These are phyloP conservation scores for Drosophila tsacasi DNA, from an alignment of 1,140 invertebrate genomes.

Conservation along the genomic window DNA sequence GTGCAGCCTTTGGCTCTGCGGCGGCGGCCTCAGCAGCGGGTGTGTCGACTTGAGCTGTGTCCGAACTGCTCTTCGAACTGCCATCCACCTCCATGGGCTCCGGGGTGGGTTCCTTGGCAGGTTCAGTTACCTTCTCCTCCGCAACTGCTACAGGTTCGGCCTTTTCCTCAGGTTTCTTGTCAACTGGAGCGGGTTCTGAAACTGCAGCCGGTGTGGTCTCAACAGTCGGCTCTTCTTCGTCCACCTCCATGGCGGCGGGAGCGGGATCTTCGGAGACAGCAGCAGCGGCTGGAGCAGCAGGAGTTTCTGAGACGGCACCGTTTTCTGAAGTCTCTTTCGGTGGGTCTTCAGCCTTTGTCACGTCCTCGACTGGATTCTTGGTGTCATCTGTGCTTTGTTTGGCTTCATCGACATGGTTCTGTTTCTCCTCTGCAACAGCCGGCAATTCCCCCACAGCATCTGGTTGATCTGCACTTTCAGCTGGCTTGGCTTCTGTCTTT, in stretches of 20 bases:
- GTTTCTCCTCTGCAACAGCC: constrained; percentile 36
- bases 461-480: constrained; percentile 51
- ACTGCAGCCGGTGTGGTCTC: constrained; percentile 15
- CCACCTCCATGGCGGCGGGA: constrained; percentile 62
- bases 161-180: constrained; percentile 34
- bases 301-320: constrained; percentile 33
- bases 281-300: constrained; percentile 9
- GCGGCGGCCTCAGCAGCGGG: constrained; percentile 20
- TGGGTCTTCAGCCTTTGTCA: constrained; percentile 39
- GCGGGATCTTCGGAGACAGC: constrained; percentile 12
- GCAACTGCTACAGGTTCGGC: constrained; percentile 20
- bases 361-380: constrained; percentile 27
- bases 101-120: constrained; percentile 59
- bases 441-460: constrained; percentile 46
- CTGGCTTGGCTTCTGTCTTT: constrained; percentile 22
- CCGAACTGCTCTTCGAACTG: constrained; percentile 64
- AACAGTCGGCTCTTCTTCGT: constrained; percentile 39
- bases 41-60: constrained; percentile 43
- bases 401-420: constrained; percentile 62
- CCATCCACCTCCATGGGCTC: constrained; percentile 80
- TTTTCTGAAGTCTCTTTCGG: constrained; percentile 36
- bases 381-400: constrained; percentile 44
- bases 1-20: constrained; percentile 15
- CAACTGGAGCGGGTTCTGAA: constrained; percentile 25
- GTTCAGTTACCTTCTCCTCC: constrained; percentile 48